Conservation (phyloP, 2,888 invertebrate species). For the Cryptus armator region DNA sequence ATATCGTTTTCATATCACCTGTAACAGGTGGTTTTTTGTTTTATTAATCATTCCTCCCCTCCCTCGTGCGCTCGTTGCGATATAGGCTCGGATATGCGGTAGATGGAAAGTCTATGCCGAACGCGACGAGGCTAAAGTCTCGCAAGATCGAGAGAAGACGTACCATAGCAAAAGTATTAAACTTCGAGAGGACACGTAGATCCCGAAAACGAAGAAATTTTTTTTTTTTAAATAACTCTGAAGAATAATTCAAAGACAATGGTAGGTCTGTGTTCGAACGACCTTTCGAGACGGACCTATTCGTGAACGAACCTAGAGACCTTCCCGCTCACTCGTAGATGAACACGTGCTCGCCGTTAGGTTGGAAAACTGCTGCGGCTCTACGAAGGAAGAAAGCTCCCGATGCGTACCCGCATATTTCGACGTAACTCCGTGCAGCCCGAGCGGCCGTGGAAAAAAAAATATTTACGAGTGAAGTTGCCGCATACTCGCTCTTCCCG, state of each 20-base stretch:
- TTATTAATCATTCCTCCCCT: conserved; percentile 72
- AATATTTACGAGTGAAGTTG: conserved; percentile 12
- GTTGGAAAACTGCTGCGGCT: conserved; percentile 19
- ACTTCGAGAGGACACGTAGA: not conserved
- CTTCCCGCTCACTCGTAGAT: conserved; percentile 28
- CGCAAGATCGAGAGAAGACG: not conserved
- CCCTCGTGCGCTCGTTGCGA: conserved; percentile 3
- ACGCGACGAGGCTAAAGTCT: not conserved
- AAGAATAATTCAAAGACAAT: conserved; percentile 45
- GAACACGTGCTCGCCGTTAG: conserved; percentile 67
- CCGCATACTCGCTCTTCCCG: conserved; percentile 11
- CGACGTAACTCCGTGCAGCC: conserved; percentile 4
- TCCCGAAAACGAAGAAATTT: conserved; percentile 10
- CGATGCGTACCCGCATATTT: conserved; percentile 9
- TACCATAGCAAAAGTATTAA: not conserved
- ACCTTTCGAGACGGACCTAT: conserved; percentile 29
- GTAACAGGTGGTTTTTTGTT: conserved; percentile 82
- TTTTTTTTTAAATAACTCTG: conserved; percentile 5
- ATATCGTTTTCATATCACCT: conserved; percentile 71
- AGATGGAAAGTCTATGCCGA: not conserved
- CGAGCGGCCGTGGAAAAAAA: conserved; percentile 7
- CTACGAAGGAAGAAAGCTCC: conserved; percentile 10
- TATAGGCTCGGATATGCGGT: not conserved
- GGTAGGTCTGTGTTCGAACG: conserved; percentile 53
- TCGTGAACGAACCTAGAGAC: conserved; percentile 37